Percentiles rank a stretch among this genome's conserved stretches.
Evolutionary conservation across 2,888 invertebrate species (phyloP).

Genomic region (Linyphia triangularis): DNA sequence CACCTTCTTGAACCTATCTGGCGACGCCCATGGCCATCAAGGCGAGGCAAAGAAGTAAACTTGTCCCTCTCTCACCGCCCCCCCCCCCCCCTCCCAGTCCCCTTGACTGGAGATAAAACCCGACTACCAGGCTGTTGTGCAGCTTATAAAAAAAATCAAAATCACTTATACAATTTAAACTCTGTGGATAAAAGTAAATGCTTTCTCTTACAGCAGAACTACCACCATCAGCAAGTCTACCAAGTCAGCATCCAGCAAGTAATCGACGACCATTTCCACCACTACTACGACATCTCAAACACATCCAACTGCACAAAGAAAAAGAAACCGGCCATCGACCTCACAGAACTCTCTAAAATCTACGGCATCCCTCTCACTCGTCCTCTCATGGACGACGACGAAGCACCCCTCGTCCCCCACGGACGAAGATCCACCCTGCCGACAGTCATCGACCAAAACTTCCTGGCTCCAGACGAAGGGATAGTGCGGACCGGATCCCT

Average conservation of each 20-base stretch:
- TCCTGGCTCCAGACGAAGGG: constrained; percentile 13
- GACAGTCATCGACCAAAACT: constrained; percentile 68
- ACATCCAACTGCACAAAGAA: neutral
- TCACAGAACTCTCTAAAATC: constrained; percentile 66
- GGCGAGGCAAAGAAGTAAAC: too few relatives aligned
- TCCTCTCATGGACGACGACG: constrained; percentile 77
- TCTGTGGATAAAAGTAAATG: too few relatives aligned
- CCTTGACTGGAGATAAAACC: neutral
- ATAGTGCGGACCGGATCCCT: constrained; percentile 47
- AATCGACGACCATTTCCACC: constrained; percentile 94
- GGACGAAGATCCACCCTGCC: constrained; percentile 76
- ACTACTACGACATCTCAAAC: constrained; percentile 84
- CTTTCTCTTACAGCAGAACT: neutral
- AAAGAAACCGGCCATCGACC: constrained; percentile 49
- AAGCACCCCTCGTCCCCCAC: constrained; percentile 70
- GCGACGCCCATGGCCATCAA: too few relatives aligned
- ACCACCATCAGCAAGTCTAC: neutral
- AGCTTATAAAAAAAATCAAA: too few relatives aligned
- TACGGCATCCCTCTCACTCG: constrained; percentile 75
- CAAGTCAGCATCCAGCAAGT: constrained; percentile 79
- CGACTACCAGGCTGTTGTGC: neutral
- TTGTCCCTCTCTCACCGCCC: too few relatives aligned
- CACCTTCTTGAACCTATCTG: too few relatives aligned
- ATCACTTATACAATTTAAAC: too few relatives aligned
- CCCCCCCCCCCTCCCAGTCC: too few relatives aligned